Conservation (phyloP, 2,797 vertebrate genomes). For the Pangasius mekongensis region DNA sequence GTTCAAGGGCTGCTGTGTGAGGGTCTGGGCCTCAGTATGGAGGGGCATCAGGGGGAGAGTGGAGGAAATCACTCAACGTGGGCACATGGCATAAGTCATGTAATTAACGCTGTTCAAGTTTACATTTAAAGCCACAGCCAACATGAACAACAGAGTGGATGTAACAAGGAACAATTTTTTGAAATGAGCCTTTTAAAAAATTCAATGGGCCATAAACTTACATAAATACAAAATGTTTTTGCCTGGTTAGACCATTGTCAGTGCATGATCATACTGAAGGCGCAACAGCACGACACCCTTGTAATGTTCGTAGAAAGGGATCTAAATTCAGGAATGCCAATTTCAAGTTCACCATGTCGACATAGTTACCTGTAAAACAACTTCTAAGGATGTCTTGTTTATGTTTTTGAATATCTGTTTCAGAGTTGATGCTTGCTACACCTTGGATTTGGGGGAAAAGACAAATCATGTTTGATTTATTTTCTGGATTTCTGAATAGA, state of each 20-base stretch:
- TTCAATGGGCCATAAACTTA: background rate
- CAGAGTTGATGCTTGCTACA: background rate
- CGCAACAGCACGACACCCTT: background rate
- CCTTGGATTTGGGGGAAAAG: background rate
- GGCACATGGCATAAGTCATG: conserved; percentile 7
- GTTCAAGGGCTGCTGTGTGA: conserved; percentile 25
- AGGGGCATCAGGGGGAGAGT: background rate
- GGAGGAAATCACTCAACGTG: conserved; percentile 22
- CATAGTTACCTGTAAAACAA: background rate
- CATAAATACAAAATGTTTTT: background rate
- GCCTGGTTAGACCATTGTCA: background rate
- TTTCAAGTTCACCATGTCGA: background rate
- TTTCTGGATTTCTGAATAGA: conserved; percentile 2
- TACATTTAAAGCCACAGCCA: background rate
- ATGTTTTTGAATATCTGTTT: background rate
- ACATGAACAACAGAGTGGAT: background rate
- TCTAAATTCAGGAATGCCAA: background rate
- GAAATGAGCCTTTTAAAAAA: background rate
- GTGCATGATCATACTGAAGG: background rate
- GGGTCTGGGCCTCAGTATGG: conserved; percentile 5
- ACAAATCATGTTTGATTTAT: background rate
- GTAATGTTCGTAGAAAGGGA: background rate
- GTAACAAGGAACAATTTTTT: background rate
- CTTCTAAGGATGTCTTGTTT: background rate
- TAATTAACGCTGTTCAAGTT: background rate